Evolutionary conservation across 2,888 invertebrate genomes (phyloP).

Genomic region (Torymus auratus): DNA sequence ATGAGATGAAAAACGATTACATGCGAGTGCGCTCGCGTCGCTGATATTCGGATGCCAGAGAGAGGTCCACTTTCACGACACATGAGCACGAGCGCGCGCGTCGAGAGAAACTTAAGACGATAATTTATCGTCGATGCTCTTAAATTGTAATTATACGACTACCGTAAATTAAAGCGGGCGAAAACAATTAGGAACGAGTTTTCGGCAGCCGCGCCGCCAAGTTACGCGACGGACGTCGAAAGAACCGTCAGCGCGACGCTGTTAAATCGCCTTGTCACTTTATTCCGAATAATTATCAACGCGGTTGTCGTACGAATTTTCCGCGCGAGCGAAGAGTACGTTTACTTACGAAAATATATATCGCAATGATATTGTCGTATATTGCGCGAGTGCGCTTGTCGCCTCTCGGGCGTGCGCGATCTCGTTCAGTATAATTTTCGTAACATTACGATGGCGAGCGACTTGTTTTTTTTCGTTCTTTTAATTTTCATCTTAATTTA

Average conservation of each 20-base stretch:
- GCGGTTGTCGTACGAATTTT: no score
- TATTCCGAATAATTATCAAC: no score
- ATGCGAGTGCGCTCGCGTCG: constrained; percentile 1
- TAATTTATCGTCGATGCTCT: constrained; percentile 53
- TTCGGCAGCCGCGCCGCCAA: neutral
- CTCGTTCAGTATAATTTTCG: constrained; percentile 17
- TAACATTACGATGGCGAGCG: neutral
- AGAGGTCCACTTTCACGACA: constrained; percentile 44
- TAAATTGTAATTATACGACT: constrained; percentile 50
- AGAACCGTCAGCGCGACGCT: no score
- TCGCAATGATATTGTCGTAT: no score
- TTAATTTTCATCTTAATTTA: constrained; percentile 28
- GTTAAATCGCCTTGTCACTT: no score
- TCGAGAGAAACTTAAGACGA: constrained; percentile 46
- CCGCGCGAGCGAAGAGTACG: no score
- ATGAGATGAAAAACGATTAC: constrained; percentile 29
- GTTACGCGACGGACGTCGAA: no score
- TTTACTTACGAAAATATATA: no score
- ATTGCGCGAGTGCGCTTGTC: no score
- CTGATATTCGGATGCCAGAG: neutral
- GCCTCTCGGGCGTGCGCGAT: neutral
- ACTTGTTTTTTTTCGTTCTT: constrained; percentile 17
- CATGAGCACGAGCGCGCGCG: neutral
- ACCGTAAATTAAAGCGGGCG: constrained; percentile 44
- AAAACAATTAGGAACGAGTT: constrained; percentile 54